These are phyloP conservation scores for Picathartes gymnocephalus DNA, from an alignment of 2,113 vertebrate genomes.

Conservation along the genomic window DNA sequence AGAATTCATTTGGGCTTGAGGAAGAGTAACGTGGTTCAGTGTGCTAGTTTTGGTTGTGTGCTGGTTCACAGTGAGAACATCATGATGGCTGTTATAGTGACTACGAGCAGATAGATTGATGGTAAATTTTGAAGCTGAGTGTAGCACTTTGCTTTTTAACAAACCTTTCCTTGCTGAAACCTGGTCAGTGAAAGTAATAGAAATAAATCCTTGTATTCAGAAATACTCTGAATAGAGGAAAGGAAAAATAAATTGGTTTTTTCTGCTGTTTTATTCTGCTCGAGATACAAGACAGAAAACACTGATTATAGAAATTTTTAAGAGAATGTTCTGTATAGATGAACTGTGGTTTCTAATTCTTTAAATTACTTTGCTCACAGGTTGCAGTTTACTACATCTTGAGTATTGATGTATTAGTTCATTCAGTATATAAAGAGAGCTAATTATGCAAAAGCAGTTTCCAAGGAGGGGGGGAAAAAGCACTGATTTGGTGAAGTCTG, in stretches of 20 bases:
- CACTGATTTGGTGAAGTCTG: constrained; percentile 9
- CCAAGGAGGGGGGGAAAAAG: background rate
- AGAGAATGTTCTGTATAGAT: background rate
- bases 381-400: background rate
- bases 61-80: background rate
- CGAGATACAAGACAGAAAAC: background rate
- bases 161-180: background rate
- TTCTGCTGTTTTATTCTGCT: background rate
- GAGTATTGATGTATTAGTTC: constrained; percentile 47
- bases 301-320: background rate
- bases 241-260: background rate
- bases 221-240: background rate
- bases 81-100: background rate
- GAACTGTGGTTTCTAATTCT: background rate
- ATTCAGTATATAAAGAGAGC: constrained; percentile 56
- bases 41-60: background rate
- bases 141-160: background rate
- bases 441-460: constrained; percentile 60
- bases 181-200: background rate
- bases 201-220: background rate
- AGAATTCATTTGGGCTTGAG: background rate
- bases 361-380: background rate
- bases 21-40: background rate
- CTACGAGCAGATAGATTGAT: background rate
- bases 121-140: background rate